Evolutionary conservation across 2,888 invertebrate genomes (phyloP).

Genomic region (Plusia festucae): DNA sequence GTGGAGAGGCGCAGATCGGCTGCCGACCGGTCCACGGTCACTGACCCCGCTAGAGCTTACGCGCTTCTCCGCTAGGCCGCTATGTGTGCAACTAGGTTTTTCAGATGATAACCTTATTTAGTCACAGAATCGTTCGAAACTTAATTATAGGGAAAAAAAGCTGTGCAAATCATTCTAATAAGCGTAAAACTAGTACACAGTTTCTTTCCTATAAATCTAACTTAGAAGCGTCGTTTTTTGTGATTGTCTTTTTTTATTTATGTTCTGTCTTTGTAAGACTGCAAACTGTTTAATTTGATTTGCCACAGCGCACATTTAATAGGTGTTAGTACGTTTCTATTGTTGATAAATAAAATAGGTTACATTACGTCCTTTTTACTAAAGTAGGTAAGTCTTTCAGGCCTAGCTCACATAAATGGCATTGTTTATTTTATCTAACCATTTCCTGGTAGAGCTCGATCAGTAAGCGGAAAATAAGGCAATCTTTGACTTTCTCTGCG

Average conservation of each 20-base stretch:
- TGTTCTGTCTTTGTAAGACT: conserved; percentile 5
- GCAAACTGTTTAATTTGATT: conserved; percentile 15
- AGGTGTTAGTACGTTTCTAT: conserved; percentile 10
- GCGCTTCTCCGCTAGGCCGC: conserved; percentile 71
- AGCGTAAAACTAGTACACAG: conserved; percentile 15
- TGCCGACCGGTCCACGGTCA: conserved; percentile 82
- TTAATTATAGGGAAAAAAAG: conserved; percentile 42
- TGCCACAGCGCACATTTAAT: neutral
- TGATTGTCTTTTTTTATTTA: neutral
- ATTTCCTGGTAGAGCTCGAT: conserved; percentile 37
- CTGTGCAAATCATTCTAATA: conserved; percentile 31
- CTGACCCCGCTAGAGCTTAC: conserved; percentile 74
- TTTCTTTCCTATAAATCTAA: conserved; percentile 14
- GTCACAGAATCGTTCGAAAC: conserved; percentile 54
- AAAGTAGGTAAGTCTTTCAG: neutral
- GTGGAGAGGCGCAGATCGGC: conserved; percentile 71
- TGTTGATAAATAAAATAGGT: neutral
- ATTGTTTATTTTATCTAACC: conserved; percentile 34
- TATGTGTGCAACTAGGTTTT: conserved; percentile 76
- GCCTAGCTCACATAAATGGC: conserved; percentile 25
- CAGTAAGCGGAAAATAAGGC: conserved; percentile 27
- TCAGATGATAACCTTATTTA: conserved; percentile 72
- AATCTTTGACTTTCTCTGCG: conserved; percentile 35
- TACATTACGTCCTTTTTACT: neutral
- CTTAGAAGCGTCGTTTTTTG: conserved; percentile 13